Evolutionary conservation across 2,113 vertebrate species (phyloP).

Genomic region (Pipa parva): DNA sequence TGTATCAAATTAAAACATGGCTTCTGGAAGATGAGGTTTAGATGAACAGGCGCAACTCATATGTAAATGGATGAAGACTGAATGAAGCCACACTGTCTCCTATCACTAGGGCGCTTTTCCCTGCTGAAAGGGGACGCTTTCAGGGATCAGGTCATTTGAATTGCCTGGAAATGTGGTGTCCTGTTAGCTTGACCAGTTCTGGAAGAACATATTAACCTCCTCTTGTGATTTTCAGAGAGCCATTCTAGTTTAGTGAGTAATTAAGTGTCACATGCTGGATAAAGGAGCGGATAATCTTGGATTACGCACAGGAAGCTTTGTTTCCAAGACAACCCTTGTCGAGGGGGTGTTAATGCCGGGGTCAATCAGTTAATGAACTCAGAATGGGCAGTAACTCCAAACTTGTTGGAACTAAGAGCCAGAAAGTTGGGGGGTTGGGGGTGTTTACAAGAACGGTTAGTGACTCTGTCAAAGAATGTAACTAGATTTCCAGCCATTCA

Average conservation of each 20-base stretch:
- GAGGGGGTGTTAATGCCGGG: conserved; percentile 62
- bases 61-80: conserved; percentile 69
- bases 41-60: conserved; percentile 54
- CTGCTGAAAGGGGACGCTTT: conserved; percentile 74
- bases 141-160: conserved; percentile 77
- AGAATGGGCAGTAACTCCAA: conserved; percentile 63
- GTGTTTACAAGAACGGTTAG: conserved; percentile 57
- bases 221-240: conserved; percentile 77
- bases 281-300: conserved; percentile 78
- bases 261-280: conserved; percentile 82
- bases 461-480: conserved; percentile 53
- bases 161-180: conserved; percentile 71
- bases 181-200: conserved; percentile 78
- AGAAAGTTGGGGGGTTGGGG: conserved; percentile 42
- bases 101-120: conserved; percentile 65
- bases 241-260: conserved; percentile 83
- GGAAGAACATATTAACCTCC: conserved; percentile 77
- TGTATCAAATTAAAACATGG: neutral
- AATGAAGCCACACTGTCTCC: conserved; percentile 58
- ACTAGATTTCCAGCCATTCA: no score
- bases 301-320: conserved; percentile 81
- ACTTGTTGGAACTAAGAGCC: conserved; percentile 50
- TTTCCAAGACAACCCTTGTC: conserved; percentile 70
- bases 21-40: conserved; percentile 54
- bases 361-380: conserved; percentile 73